Base-by-base conservation (phyloP, 2,888 invertebrate genomes). In the Artemia sp. region DNA sequence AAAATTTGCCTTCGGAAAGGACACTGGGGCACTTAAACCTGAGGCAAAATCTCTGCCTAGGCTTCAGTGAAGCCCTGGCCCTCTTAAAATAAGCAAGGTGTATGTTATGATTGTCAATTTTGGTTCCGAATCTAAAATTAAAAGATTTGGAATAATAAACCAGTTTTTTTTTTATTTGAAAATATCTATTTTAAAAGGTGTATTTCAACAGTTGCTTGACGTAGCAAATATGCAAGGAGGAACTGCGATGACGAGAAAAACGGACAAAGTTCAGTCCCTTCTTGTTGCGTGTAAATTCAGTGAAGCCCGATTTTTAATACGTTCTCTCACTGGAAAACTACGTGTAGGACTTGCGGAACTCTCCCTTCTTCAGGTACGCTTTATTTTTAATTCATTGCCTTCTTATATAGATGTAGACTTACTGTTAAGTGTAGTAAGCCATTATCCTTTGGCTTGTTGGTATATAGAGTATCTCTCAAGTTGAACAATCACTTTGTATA, bases 311-410 rank as follows among this genome's bases (percentile, higher is more conserved):
- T 97, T 87, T 78, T 82, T 97, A 14, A 90, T 95, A 69, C 83
- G 96, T 73, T 93, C 92, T 0, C 78, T 96, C 24, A 87, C 90
- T 72, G 97, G 97, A 51, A 98, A 97, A 80, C 81, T 98, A 70
- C 84, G 98, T 67, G 93, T 98, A 74, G 97, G 97, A 0, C 82
- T 98, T 71, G 98, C 97, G 0, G 98, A 98, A 77, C 95, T 96
- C 79, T 95, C 95, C 0, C 86, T 96, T 52, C 81, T 98, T 67
- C 82, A 81, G 76, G 81, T 80, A 75, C 73, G 70, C 70, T 12
- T 67, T 52, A 12, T 50, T 10, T 19, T 4, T 19, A n/a, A 7
- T 51, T 11, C 66, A 9, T 64, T n/a, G 74, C n/a, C 5, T 14
- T 74, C 78, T 51, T 80, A 83, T 1, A 75, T 83, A 9, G 81